Base-by-base conservation (phyloP, 92 coral and sea anemone genomes). In the Heteractis magnifica region DNA sequence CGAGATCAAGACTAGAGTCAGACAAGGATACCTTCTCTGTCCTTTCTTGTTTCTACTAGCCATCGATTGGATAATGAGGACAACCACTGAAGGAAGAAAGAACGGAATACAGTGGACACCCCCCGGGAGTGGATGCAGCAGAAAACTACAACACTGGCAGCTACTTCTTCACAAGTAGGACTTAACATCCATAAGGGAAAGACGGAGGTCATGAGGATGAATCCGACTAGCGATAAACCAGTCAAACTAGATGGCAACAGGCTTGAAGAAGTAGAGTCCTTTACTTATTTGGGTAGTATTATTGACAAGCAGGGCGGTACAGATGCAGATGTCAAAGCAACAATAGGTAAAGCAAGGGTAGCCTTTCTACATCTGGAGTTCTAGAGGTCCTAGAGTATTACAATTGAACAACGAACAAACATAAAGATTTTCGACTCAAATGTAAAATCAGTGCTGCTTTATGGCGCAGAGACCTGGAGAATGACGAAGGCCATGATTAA, bases 281-380 rank as follows among this genome's bases (percentile, higher is more conserved):
- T 81, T 58, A 68, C 64, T 5, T 50, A 81, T 21, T 59, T 81
- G 10, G 84, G 77, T 53, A 81, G 78, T 70, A 53, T 81, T 10
- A 14, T 6, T 9, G 71, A 51, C 60, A 49, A 15, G 4, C 15
- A 9, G 18, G 77, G 84, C 19, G 84, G 84, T 19, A 44, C 59
- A 3, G 59, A 8, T 55, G 59, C 59, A 55, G 59, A 55, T 13
- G 59, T 55, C 10, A 8, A 55, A 55, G 59, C 4, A 55, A 55
- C 1, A 55, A 55, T 55, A 55, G 59, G 59, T 8, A 55, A 55
- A 55, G 59, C 59, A 55, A 55, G 59, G 14, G 14, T 13, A 55
- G 10, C 59, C 1, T 55, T 55, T 3, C 59, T 55, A 55, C 59
- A 55, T 55, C 8, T 55, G 59, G 59, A 55, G 8, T 13, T 55